Percentiles rank a stretch among this genome's conserved stretches.
phyloP scores from a whole-genome alignment of 1,140 invertebrate genomes.

The Temnothorax curvispinosus region DNA sequence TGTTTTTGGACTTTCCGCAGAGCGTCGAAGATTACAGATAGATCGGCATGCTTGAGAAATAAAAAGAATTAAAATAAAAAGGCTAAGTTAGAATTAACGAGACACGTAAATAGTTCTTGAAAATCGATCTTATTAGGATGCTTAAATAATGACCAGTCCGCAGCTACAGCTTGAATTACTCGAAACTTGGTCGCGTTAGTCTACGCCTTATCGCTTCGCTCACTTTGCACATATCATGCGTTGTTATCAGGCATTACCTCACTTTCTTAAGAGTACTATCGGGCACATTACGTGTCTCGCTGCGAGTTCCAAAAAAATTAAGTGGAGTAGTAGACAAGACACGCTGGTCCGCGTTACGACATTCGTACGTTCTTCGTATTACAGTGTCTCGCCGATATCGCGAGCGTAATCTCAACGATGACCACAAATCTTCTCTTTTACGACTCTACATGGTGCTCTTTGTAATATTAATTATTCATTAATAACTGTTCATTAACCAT shows the following conservation, averaged over 20 bases:
- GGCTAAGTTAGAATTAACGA: background rate
- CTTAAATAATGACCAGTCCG: background rate
- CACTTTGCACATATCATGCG: slow-evolving; percentile 21
- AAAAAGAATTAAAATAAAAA: background rate
- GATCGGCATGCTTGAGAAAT: background rate
- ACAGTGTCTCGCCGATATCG: background rate
- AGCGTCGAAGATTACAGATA: background rate
- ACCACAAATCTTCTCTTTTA: background rate
- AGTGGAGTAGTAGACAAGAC: background rate
- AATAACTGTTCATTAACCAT: background rate
- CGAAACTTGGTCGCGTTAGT: background rate
- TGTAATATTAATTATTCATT: background rate
- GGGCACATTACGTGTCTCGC: background rate
- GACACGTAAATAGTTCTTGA: background rate
- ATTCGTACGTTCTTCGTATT: background rate
- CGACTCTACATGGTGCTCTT: background rate
- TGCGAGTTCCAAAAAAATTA: background rate
- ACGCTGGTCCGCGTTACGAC: background rate
- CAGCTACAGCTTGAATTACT: background rate
- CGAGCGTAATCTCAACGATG: background rate
- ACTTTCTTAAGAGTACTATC: slow-evolving; percentile 44
- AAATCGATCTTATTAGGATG: background rate
- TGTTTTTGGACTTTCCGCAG: background rate
- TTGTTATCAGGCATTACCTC: slow-evolving; percentile 49
- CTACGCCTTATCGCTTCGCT: slow-evolving; percentile 22